phyloP scores from a whole-genome alignment of 1,140 invertebrate genomes.

The Zaprionus ornatus region DNA sequence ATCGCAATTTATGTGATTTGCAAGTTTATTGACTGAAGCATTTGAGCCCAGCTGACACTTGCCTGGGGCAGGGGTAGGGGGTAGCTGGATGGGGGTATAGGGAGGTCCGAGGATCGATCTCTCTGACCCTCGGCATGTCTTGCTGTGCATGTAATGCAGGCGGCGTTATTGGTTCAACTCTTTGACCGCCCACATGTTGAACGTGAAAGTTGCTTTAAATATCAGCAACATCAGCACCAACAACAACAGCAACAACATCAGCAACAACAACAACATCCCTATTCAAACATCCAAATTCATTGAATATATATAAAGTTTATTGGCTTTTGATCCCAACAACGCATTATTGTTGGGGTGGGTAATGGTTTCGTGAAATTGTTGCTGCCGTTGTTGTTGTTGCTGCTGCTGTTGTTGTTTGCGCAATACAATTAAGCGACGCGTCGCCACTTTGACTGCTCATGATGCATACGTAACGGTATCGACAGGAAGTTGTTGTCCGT shows the following conservation, averaged over 20 bases:
- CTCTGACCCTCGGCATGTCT: constrained; percentile 36
- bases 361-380: constrained; percentile 62
- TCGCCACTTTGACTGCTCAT: constrained; percentile 50
- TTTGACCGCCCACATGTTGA: not conserved
- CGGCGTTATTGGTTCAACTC: not conserved
- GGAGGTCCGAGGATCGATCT: constrained; percentile 40
- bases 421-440: constrained; percentile 37
- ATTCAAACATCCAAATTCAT: constrained; percentile 51
- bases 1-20: constrained; percentile 52
- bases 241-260: constrained; percentile 28
- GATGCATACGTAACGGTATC: constrained; percentile 75
- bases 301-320: constrained; percentile 69
- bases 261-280: constrained; percentile 24
- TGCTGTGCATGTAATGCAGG: constrained; percentile 1
- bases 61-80: not conserved
- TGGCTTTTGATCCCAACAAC: constrained; percentile 81
- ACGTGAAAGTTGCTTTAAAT: constrained; percentile 66
- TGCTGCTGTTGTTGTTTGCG: constrained; percentile 44
- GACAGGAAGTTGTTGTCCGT: constrained; percentile 61
- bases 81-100: not conserved
- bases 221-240: constrained; percentile 27
- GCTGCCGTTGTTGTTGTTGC: constrained; percentile 13
- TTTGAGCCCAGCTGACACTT: not conserved
- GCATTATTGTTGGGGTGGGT: constrained; percentile 82
- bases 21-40: constrained; percentile 63